Conservation (phyloP, 2,113 vertebrate species). For the Plestiodon gilberti region DNA sequence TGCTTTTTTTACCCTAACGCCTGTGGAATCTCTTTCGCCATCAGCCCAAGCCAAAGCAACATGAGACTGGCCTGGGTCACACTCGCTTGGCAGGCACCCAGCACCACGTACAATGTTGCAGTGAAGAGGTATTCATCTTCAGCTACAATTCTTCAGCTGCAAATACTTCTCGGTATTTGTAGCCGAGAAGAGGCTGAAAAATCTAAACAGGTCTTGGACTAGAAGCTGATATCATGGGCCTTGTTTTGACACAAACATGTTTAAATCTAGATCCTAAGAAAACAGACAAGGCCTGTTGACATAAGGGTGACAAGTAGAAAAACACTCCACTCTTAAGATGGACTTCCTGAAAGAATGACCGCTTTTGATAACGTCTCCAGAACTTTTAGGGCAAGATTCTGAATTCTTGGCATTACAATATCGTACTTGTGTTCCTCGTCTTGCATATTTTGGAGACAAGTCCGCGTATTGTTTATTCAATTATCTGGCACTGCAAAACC, state of each 20-base stretch:
- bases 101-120: background rate
- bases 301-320: background rate
- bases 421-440: background rate
- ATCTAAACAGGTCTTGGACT: background rate
- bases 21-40: no score
- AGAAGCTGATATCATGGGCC: background rate
- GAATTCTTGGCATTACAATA: background rate
- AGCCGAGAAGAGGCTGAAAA: background rate
- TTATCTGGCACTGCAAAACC: constrained; percentile 17
- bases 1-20: no score
- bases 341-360: background rate
- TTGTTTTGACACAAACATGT: background rate
- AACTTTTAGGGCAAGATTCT: background rate
- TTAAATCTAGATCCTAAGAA: background rate
- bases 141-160: no score
- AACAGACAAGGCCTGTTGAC: background rate
- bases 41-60: no score
- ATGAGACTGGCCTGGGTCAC: no score
- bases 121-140: no score
- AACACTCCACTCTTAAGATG: background rate
- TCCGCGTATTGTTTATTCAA: background rate
- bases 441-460: background rate
- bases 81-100: no score
- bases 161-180: background rate
- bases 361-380: background rate